These are phyloP conservation scores for Butastur rufipennis DNA, from an alignment of 2,113 vertebrate genomes.

Conservation along the genomic window DNA sequence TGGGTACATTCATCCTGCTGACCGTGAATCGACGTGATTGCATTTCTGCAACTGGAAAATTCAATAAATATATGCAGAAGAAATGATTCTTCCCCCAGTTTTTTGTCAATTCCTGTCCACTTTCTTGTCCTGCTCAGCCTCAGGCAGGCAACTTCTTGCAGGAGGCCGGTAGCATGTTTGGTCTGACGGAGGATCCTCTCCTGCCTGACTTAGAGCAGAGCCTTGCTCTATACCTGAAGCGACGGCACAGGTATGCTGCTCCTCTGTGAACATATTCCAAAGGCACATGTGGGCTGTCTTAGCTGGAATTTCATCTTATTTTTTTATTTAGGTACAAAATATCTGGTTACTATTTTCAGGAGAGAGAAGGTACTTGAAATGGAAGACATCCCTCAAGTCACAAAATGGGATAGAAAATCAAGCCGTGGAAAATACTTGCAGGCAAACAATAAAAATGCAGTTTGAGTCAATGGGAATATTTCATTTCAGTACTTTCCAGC, in stretches of 20 bases:
- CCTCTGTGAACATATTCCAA: not conserved
- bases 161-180: fast-evolving
- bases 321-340: not conserved
- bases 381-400: not conserved
- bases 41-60: not conserved
- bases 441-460: not conserved
- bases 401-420: not conserved
- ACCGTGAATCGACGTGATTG: not conserved
- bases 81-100: not conserved
- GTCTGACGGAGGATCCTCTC: not conserved
- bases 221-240: not conserved
- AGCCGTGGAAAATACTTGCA: not conserved
- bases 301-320: not conserved
- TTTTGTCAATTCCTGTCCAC: not conserved
- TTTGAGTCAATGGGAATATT: not conserved
- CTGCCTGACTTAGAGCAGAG: not conserved
- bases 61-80: not conserved
- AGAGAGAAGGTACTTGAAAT: not conserved
- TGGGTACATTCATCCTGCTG: not conserved
- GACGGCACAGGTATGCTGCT: not conserved
- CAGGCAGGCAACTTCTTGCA: not conserved
- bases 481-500: not conserved
- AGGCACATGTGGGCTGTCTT: not conserved
- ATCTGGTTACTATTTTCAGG: not conserved
- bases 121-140: not conserved